Percentiles rank a stretch among this genome's conserved stretches.
These are phyloP conservation scores for Heliconius nattereri DNA, from an alignment of 1,140 invertebrate species.

Conservation along the genomic window DNA sequence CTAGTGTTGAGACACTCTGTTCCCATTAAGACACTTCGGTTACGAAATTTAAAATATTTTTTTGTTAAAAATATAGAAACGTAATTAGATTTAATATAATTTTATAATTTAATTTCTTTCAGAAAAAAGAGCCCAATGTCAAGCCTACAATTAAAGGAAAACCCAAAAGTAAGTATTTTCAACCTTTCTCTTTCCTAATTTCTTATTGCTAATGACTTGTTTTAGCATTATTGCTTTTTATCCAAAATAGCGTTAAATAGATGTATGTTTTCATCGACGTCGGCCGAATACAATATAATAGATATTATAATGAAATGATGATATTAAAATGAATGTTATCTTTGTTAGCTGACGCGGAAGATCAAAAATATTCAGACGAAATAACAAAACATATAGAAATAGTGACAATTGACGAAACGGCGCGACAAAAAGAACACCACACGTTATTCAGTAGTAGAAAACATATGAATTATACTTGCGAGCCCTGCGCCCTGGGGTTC, in stretches of 20 bases:
- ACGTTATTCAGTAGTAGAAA: conserved; percentile 39
- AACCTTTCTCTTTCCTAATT: too few relatives aligned
- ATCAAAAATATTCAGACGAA: conserved; percentile 47
- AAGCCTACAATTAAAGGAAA: conserved; percentile 25
- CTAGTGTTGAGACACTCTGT: too few relatives aligned
- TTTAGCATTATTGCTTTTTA: too few relatives aligned
- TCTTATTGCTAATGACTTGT: too few relatives aligned
- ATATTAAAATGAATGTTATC: too few relatives aligned
- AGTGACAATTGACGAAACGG: conserved; percentile 53
- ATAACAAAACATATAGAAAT: conserved; percentile 53
- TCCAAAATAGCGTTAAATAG: too few relatives aligned
- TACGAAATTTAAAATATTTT: too few relatives aligned
- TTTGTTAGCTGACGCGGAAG: conserved; percentile 11
- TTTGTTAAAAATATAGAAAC: neutral
- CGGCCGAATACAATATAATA: too few relatives aligned
- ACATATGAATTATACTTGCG: conserved; percentile 52
- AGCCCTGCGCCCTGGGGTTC: conserved; percentile 50
- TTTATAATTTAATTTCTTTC: conserved; percentile 4
- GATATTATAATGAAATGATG: too few relatives aligned
- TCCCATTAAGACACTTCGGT: too few relatives aligned
- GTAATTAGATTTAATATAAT: neutral
- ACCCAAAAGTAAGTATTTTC: conserved; percentile 26
- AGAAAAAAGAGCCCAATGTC: conserved; percentile 25
- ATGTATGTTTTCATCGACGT: too few relatives aligned
- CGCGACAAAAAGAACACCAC: conserved; percentile 41